Base-by-base conservation (phyloP, 2,888 invertebrate species). In the Diloba caeruleocephala region DNA sequence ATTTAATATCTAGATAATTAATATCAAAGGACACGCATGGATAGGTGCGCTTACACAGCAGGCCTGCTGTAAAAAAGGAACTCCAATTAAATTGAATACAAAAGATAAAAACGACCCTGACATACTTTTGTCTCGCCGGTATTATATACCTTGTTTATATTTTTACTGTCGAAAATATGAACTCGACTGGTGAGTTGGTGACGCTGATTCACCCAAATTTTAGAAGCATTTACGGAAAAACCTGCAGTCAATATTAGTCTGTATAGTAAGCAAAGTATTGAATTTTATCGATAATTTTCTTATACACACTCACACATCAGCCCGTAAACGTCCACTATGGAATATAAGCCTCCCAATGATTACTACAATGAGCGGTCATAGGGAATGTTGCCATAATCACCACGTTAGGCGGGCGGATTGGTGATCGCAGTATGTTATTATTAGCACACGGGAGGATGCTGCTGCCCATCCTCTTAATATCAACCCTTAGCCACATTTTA, bases 151-250 rank as follows among this genome's bases (percentile, higher is more conserved):
- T n/a, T n/a, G n/a, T 58, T 46, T 55, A 45, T 49, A 32, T 64
- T 53, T 51, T 72, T 52, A 45, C 3, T 57, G 34, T 23, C 39
- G 21, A 56, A 54, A 63, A 63, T 49, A 53, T 37, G 33, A 59
- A 52, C 36, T 17, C 34, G 29, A 45, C 48, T 51, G 38, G 43
- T 68, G 69, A 59, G 43, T 45, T 51, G 38, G 43, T 68, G 69
- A 59, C 21, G 39, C 33, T 42, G 34, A 66, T 55, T 39, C 42
- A 23, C 32, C 17, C 14, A 36, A 46, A 62, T 45, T 58, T 49
- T 66, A 53, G 46, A 42, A 54, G 33, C 14, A 33, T 25, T 53
- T 45, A 66, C 31, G 12, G 21, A 14, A 25, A n/a, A 53, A 38
- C 41, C 31, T 69, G 34, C 21, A 37, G 25, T 34, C 28, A 48